These are phyloP conservation scores for Spatulosminthurus flaviceps DNA, from an alignment of 2,888 invertebrate genomes.

Conservation along the genomic window DNA sequence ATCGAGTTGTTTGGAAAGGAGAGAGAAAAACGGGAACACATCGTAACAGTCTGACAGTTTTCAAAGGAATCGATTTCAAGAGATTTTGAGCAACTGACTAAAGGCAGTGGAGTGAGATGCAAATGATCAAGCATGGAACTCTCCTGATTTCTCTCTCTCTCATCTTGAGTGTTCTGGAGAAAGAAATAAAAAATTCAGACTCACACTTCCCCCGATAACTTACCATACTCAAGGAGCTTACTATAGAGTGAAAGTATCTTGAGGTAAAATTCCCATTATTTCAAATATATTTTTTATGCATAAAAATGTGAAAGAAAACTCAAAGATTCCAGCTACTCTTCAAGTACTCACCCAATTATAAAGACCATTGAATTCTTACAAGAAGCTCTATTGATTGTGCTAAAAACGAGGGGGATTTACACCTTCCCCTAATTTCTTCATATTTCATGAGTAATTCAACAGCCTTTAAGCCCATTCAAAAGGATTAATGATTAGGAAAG, in stretches of 20 bases:
- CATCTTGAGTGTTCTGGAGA: neutral
- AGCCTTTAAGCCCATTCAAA: too few relatives aligned
- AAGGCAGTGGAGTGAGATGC: neutral
- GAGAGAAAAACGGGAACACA: slow-evolving; percentile 13
- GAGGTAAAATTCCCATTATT: slow-evolving; percentile 7
- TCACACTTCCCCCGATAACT: neutral
- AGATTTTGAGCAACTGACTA: slow-evolving; percentile 8
- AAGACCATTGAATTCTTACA: neutral
- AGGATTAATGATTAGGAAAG: too few relatives aligned
- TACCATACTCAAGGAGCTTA: neutral
- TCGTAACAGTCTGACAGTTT: neutral
- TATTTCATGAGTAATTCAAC: too few relatives aligned
- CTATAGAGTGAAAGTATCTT: neutral
- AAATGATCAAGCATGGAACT: too few relatives aligned
- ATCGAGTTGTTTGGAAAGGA: slow-evolving; percentile 2
- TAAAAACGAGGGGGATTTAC: neutral
- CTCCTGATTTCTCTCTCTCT: neutral
- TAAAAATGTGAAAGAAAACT: neutral
- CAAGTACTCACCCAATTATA: slow-evolving; percentile 12
- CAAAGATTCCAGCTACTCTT: neutral
- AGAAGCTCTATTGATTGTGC: neutral
- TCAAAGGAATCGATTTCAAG: slow-evolving; percentile 24
- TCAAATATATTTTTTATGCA: neutral
- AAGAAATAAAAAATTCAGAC: neutral
- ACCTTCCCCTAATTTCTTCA: neutral